These are phyloP conservation scores for Philopotamus ludificatus DNA, from an alignment of 1,140 invertebrate genomes.

Conservation along the genomic window DNA sequence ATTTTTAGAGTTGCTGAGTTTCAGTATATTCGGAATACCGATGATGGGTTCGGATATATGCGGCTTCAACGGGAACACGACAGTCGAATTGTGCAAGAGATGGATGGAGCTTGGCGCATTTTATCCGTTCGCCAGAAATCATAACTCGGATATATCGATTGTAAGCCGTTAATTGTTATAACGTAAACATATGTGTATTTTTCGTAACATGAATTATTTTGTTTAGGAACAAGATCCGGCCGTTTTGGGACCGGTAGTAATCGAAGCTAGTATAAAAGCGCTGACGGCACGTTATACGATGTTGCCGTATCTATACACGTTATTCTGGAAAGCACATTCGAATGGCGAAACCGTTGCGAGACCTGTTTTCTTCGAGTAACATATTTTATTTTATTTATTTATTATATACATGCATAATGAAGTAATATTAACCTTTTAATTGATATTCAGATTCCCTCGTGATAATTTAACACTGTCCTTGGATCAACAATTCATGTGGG, in stretches of 20 bases:
- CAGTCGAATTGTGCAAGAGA: slow-evolving; percentile 68
- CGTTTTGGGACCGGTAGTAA: slow-evolving; percentile 65
- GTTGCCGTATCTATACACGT: slow-evolving; percentile 80
- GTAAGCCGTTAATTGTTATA: slow-evolving; percentile 52
- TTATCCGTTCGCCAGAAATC: slow-evolving; percentile 85
- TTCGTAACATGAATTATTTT: background rate
- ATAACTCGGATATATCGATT: slow-evolving; percentile 72
- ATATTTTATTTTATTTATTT: slow-evolving; percentile 36
- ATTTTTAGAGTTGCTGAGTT: slow-evolving; percentile 68
- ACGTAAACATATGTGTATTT: no score
- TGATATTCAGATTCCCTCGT: slow-evolving; percentile 61
- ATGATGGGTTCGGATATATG: slow-evolving; percentile 90
- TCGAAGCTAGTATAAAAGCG: slow-evolving; percentile 63
- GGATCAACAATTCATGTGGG: slow-evolving; percentile 82
- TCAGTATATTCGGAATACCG: slow-evolving; percentile 82
- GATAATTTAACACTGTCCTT: slow-evolving; percentile 69
- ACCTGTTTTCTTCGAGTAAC: slow-evolving; percentile 80
- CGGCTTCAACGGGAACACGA: slow-evolving; percentile 80
- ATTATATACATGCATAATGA: no score
- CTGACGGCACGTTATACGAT: slow-evolving; percentile 70
- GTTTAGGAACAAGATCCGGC: slow-evolving; percentile 77
- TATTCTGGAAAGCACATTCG: slow-evolving; percentile 73
- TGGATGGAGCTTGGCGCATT: slow-evolving; percentile 86
- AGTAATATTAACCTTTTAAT: no score
- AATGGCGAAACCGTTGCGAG: slow-evolving; percentile 71